phyloP scores from a whole-genome alignment of 2,888 invertebrate genomes.

The Drosophila neoperkinsi region DNA sequence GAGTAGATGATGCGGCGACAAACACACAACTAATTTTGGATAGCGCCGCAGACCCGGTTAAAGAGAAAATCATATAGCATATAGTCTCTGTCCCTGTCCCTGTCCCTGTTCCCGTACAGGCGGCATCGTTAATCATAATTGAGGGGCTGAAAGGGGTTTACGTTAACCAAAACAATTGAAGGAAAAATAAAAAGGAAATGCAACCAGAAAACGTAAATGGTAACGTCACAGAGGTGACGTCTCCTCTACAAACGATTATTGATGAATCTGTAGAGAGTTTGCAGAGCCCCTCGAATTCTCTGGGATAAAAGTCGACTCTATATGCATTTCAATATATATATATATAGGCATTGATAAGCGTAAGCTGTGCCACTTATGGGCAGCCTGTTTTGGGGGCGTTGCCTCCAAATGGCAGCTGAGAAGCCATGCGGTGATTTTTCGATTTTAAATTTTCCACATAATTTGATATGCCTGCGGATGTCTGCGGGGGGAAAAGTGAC shows the following conservation, averaged over 20 bases:
- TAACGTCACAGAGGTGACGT: constrained; percentile 6
- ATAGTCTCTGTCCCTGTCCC: constrained; percentile 1
- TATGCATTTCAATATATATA: not conserved
- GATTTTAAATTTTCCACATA: constrained; percentile 48
- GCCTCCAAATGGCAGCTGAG: constrained; percentile 34
- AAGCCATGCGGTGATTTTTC: constrained; percentile 43
- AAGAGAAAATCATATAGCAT: not conserved
- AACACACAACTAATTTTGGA: constrained; percentile 64
- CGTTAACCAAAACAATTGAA: constrained; percentile 52
- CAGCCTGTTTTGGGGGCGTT: not conserved
- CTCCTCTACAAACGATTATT: constrained; percentile 43
- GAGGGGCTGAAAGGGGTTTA: constrained; percentile 56
- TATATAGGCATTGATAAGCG: constrained; percentile 24
- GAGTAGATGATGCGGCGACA: constrained; percentile 61
- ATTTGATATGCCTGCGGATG: constrained; percentile 35
- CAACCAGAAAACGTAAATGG: constrained; percentile 12
- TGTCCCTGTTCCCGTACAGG: not conserved
- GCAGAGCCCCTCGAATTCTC: constrained; percentile 2
- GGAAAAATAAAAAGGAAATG: constrained; percentile 21
- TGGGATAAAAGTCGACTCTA: constrained; percentile 2
- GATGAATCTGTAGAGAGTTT: constrained; percentile 31
- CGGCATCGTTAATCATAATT: constrained; percentile 73
- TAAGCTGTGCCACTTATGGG: not conserved
- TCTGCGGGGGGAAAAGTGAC: constrained; percentile 24
- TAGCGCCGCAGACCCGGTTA: constrained; percentile 31